Conservation (phyloP, 2,113 vertebrate genomes). For the Channa maculata region DNA sequence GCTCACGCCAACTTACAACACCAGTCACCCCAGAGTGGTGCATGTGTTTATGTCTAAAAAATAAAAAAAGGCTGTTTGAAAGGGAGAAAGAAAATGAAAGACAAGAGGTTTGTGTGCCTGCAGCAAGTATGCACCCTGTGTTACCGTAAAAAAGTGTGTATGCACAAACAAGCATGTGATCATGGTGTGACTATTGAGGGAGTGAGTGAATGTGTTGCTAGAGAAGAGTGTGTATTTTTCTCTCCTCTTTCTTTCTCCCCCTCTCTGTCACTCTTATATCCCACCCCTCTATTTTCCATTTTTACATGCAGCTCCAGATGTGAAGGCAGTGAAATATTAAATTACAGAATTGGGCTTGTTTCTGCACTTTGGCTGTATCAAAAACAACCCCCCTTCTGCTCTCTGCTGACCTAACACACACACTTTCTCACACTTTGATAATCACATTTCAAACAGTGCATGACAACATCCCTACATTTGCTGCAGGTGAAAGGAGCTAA, state of each 20-base stretch:
- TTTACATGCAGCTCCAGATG: slow-evolving; percentile 87
- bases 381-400: slow-evolving; percentile 79
- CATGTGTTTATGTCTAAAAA: slow-evolving; percentile 55
- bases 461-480: neutral
- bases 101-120: slow-evolving; percentile 66
- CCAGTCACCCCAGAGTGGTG: slow-evolving; percentile 73
- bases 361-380: slow-evolving; percentile 82
- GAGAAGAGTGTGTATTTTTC: slow-evolving; percentile 74
- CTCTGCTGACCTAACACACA: slow-evolving; percentile 55
- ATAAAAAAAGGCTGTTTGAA: slow-evolving; percentile 57
- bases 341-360: slow-evolving; percentile 86
- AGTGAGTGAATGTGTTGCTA: slow-evolving; percentile 70
- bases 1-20: slow-evolving; percentile 85
- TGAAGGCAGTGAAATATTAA: slow-evolving; percentile 87
- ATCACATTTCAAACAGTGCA: slow-evolving; percentile 31
- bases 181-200: slow-evolving; percentile 58
- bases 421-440: slow-evolving; percentile 47
- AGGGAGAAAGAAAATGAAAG: slow-evolving; percentile 69
- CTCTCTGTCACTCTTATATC: slow-evolving; percentile 79
- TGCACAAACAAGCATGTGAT: slow-evolving; percentile 59
- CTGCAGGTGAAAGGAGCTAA: slow-evolving; percentile 7
- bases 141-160: slow-evolving; percentile 64
- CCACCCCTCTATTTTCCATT: slow-evolving; percentile 85
- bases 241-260: slow-evolving; percentile 68
- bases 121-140: slow-evolving; percentile 65